Evolutionary conservation across 2,797 vertebrate species (phyloP).

Genomic region (Pangasius krempfi): DNA sequence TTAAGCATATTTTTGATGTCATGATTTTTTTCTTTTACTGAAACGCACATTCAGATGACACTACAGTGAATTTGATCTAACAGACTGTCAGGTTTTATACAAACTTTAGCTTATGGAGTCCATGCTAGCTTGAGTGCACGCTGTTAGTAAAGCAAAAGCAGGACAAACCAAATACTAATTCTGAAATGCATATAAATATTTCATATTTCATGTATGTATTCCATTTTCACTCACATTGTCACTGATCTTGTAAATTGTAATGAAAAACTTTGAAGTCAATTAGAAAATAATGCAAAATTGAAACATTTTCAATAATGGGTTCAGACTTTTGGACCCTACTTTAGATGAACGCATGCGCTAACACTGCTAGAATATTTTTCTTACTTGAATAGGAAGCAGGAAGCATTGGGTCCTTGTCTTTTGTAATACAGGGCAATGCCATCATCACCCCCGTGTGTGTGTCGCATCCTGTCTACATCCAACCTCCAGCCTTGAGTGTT

Average conservation of each 20-base stretch:
- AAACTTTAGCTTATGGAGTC: background rate
- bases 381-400: conserved; percentile 88
- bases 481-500: conserved; percentile 82
- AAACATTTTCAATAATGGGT: background rate
- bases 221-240: background rate
- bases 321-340: background rate
- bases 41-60: background rate
- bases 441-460: conserved; percentile 61
- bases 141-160: background rate
- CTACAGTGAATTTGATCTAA: background rate
- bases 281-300: background rate
- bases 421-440: conserved; percentile 72
- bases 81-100: background rate
- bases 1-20: background rate
- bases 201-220: background rate
- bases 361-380: conserved; percentile 42
- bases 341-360: background rate
- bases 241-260: background rate
- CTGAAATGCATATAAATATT: background rate
- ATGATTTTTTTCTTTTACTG: background rate
- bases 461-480: conserved; percentile 76
- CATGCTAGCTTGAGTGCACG: background rate
- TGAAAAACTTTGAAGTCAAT: background rate
- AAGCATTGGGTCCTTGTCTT: conserved; percentile 61
- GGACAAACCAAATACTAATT: background rate